A percentile compares a stretch with the other conserved stretches of the same genome.
phyloP scores from a whole-genome alignment of 2,888 invertebrate genomes.

The Pammene fasciana region DNA sequence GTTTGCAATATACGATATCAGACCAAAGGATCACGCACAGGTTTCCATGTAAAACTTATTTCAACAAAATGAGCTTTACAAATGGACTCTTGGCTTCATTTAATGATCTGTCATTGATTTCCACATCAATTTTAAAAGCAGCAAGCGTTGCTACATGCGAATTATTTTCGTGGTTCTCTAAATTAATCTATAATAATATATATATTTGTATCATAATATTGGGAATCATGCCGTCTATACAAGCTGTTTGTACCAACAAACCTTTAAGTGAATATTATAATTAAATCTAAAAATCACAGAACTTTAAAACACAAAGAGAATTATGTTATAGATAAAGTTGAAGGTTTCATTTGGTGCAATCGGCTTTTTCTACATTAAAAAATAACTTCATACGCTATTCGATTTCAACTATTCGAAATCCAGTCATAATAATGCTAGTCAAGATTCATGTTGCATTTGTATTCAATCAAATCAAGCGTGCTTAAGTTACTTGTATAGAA shows the following conservation, averaged over 20 bases:
- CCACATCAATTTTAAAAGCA: not conserved
- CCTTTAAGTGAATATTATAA: not conserved
- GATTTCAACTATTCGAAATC: not conserved
- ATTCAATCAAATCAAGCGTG: not conserved
- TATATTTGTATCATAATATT: slow-evolving; percentile 16
- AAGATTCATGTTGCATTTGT: slow-evolving; percentile 2
- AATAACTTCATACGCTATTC: slow-evolving; percentile 4
- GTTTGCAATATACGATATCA: not conserved
- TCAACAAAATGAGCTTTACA: too few species aligned
- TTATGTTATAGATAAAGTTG: not conserved
- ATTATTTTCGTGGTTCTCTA: slow-evolving; percentile 22
- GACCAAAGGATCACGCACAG: too few species aligned
- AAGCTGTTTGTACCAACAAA: slow-evolving; percentile 10
- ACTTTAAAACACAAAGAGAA: not conserved
- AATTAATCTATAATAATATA: slow-evolving; percentile 11
- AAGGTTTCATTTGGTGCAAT: slow-evolving; percentile 1
- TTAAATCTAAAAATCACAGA: too few species aligned
- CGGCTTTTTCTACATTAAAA: not conserved
- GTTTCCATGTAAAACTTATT: too few species aligned
- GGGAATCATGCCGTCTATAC: slow-evolving; percentile 20
- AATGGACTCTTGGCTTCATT: too few species aligned
- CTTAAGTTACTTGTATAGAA: not conserved
- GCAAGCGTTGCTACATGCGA: slow-evolving; percentile 1
- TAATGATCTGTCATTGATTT: too few species aligned
- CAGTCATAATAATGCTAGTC: slow-evolving; percentile 10